Base-by-base conservation (phyloP, 2,888 invertebrate genomes). In the Ceraclea dissimilis region DNA sequence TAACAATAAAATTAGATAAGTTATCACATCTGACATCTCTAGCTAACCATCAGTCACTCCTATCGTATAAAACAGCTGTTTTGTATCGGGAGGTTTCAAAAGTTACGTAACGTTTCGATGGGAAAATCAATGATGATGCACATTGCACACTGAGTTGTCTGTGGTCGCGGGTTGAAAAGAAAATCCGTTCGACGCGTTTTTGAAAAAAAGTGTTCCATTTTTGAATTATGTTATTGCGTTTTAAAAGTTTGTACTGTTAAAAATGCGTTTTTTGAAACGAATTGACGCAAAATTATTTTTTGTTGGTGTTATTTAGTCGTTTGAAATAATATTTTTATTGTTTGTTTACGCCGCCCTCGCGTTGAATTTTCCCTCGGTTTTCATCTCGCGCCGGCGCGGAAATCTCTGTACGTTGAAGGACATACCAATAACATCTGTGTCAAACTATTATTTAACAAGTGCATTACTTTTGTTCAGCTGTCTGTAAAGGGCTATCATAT, bases 401-500 rank as follows among this genome's bases (percentile, higher is more conserved):
- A 49, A 11, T 31, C 34, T 51, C 69, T 26, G 26, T 26, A 26
- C 10, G 4, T 67, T 46, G 46, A 46, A 46, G 46, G 46, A 19
- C 46, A 13, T 19, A 19, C 18, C 46, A 46, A 46, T 18, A 46
- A 46, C 46, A 19, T 19, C 18, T 46, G 46, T 16, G 46, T 46
- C 46, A 46, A 46, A 20, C 49, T 58, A 55, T 58, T 58, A 58
- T 52, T 55, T 58, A 55, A 56, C 58, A 52, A 56, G 55, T 52
- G 54, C 52, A n/a, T n/a, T n/a, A 49, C 22, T 19, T 18, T 47
- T 33, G 18, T 6, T n/a, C 18, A 44, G 20, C 20, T 51, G 34
- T 46, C 20, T 18, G n/a, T 11, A 13, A 52, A 52, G 26, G 51
- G 47, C 47, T 51, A 39, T 48, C 54, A 66, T 65, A 68, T 66